These are phyloP conservation scores for Tretioscincus oriximinensis DNA, from an alignment of 2,113 vertebrate genomes.

Conservation along the genomic window DNA sequence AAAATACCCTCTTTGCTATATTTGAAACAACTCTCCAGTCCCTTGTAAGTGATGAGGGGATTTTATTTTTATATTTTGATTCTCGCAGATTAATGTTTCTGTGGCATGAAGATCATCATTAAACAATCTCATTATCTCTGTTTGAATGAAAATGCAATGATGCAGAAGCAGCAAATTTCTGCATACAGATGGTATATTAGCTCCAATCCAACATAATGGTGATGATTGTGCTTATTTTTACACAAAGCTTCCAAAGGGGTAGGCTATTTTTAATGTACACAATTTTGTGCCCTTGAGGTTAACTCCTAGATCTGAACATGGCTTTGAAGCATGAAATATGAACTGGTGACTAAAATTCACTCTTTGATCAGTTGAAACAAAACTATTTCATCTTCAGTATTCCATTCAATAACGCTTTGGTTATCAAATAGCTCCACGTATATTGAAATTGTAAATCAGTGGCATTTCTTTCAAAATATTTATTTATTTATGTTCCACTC, in stretches of 20 bases:
- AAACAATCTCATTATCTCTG: conserved; percentile 60
- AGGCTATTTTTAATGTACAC: conserved; percentile 25
- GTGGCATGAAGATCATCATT: conserved; percentile 38
- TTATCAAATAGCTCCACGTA: background rate
- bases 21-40: conserved; percentile 23
- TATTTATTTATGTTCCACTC: too few relatives aligned
- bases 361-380: background rate
- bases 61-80: conserved; percentile 32
- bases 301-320: conserved; percentile 10
- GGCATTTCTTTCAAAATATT: too few relatives aligned
- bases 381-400: background rate
- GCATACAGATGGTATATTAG: conserved; percentile 56
- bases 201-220: conserved; percentile 40
- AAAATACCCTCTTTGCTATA: conserved; percentile 38
- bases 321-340: background rate
- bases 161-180: conserved; percentile 47
- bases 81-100: conserved; percentile 53
- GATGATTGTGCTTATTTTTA: conserved; percentile 48
- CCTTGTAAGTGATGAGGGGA: conserved; percentile 13
- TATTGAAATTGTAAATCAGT: background rate
- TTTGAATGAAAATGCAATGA: conserved; percentile 53
- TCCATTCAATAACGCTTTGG: background rate
- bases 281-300: background rate
- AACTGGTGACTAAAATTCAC: background rate
- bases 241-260: conserved; percentile 29